Percentiles rank a stretch among this genome's conserved stretches.
phyloP scores from a whole-genome alignment of 30 jellyfish, hydroid and myxozoan species.

The Phacellophora camtschatica region DNA sequence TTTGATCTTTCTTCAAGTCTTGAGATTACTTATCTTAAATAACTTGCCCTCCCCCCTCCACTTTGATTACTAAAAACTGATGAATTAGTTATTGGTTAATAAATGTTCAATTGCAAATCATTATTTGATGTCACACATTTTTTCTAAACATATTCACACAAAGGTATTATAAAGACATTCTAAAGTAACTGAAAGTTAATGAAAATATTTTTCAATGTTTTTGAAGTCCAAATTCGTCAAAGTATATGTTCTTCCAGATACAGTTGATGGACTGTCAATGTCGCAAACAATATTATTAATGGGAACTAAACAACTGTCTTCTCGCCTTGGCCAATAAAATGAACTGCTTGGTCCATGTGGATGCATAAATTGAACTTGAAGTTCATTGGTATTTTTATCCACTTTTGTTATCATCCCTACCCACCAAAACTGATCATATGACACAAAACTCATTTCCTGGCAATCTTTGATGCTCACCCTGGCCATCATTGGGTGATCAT shows the following conservation, averaged over 20 bases:
- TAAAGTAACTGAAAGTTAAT: no score
- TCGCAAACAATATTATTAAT: not conserved
- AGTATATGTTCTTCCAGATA: not conserved
- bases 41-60: no score
- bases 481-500: not conserved
- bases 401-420: constrained; percentile 21
- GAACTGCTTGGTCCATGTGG: constrained; percentile 51
- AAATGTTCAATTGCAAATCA: no score
- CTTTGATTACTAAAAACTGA: no score
- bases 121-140: no score
- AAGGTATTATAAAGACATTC: no score
- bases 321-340: constrained; percentile 47
- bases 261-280: not conserved
- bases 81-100: no score
- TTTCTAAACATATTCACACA: no score
- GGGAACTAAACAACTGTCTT: constrained; percentile 21
- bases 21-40: no score
- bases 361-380: constrained; percentile 42
- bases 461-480: not conserved
- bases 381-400: constrained; percentile 10
- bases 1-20: no score
- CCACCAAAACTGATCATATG: constrained; percentile 25
- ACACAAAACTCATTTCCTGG: not conserved
- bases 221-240: not conserved
- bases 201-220: not conserved